phyloP scores from a whole-genome alignment of 2,797 vertebrate genomes.

The Sylvilagus floridanus region DNA sequence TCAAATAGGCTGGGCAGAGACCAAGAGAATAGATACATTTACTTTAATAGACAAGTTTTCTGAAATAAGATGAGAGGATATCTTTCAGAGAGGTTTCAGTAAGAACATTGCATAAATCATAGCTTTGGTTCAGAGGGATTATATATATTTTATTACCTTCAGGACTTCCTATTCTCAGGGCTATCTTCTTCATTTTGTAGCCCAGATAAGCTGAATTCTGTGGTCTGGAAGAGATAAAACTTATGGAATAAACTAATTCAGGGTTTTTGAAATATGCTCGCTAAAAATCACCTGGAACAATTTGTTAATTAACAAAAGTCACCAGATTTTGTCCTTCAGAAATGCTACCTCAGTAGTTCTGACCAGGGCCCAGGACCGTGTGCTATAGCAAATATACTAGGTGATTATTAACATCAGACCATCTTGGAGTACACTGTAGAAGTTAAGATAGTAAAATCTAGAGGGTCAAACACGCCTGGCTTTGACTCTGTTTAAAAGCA shows the following conservation, averaged over 20 bases:
- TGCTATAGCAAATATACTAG: background rate
- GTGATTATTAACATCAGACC: background rate
- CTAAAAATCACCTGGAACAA: conserved; percentile 13
- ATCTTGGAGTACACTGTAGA: background rate
- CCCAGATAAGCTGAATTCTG: background rate
- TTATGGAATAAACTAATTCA: background rate
- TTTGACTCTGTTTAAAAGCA: background rate
- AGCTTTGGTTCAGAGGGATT: background rate
- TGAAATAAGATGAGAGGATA: background rate
- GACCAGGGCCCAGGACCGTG: background rate
- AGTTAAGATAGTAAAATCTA: background rate
- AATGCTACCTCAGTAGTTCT: background rate
- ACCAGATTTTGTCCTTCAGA: background rate
- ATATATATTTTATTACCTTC: background rate
- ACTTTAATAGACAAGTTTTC: background rate
- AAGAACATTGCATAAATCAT: background rate
- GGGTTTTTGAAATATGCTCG: conserved; percentile 7
- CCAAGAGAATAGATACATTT: background rate
- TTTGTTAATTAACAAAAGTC: conserved; percentile 7
- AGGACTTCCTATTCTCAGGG: background rate
- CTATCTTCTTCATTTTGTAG: background rate
- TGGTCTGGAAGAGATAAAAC: background rate
- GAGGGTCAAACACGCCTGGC: background rate
- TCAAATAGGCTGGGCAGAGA: background rate
- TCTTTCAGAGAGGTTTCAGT: background rate